Base-by-base conservation (phyloP, 2,113 vertebrate genomes). In the Tinamus guttatus region DNA sequence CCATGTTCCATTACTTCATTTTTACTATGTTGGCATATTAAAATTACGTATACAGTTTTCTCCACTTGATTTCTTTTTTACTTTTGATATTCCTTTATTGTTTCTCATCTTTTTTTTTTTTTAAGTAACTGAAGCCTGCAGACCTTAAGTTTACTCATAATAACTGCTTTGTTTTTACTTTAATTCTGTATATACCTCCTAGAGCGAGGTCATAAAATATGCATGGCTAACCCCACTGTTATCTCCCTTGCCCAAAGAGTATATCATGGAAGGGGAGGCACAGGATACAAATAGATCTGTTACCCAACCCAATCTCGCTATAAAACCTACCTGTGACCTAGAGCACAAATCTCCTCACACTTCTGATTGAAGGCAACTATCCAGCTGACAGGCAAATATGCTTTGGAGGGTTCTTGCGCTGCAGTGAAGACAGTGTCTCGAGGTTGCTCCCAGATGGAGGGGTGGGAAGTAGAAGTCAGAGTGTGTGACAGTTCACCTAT, bases 361-460 rank as follows among this genome's bases (percentile, higher is more conserved):
- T 86, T 94, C 51, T 94, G 96, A 96, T 95, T 96, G 92, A 95
- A 95, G 80, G 80, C 92, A 97, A 94, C 94, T 86, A 94, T n/a
- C 93, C 93, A 92, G 52, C 85, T 96, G 95, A 96, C 94, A 96
- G 85, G 62, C 60, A 92, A 94, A 96, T 96, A 95, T 97, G 95
- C 68, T 96, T 95, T 73, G 77, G 90, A 94, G 90, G 69, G 62
- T 74, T 93, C 85, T 90, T 91, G 84, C 81, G 65, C 69, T 92
- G 85, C 83, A 94, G 69, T 90, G 86, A 83, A 81, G 92, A 86
- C 78, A 93, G 68, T 38, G 78, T 90, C 83, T 94, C 89, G 90
- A 95, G 69, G 89, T 90, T 96, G 80, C 64, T 96, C 92, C 96
- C 96, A 96, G 95, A 96, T 96, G 95, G 95, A 92, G 92, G 41